Base-by-base conservation (phyloP, 2,797 vertebrate species). In the Sebastes variabilis region DNA sequence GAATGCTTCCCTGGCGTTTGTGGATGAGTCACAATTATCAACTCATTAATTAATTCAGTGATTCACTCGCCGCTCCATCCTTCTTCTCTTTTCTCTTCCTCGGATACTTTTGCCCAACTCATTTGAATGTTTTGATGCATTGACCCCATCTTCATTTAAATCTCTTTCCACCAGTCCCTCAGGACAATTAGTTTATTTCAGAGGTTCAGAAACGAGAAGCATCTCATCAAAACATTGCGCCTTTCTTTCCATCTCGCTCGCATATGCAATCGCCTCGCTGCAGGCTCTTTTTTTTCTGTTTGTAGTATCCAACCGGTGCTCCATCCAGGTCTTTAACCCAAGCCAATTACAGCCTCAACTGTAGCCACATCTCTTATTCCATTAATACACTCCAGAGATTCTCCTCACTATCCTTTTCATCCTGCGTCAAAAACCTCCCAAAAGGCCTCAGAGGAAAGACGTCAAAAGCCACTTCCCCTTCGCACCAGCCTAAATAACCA, bases 401-500 rank as follows among this genome's bases (percentile, higher is more conserved):
- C 73, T 75, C 66, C 16, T 22, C 24, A 1, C 30, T 54, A 30
- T 71, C 36, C 42, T 25, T 74, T 70, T 12, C 42, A 25, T 46
- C n/a, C 67, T 34, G 22, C n/a, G 1, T 38, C 58, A 38, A 74
- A 74, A 72, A 56, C 69, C 77, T 72, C 42, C 25, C 59, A n/a
- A 49, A 12, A 65, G 66, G 42, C 18, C 77, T 60, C 75, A 25
- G 75, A 79, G 66, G 5, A 79, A 5, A 46, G 72, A 55, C 3
- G 4, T 2, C 8, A 2, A 73, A 73, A 77, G 60, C 72, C 66
- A 76, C 61, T 24, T 68, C 71, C 24, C 14, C 64, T 2, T 2
- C 25, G 25, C 4, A 3, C 20, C 74, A 62, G 72, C 66, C 55
- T 66, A 38, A 80, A 90, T 92, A 87, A 88, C 83, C 89, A 88